These are phyloP conservation scores for Lontra canadensis DNA, from an alignment of 2,113 vertebrate genomes.

Conservation along the genomic window DNA sequence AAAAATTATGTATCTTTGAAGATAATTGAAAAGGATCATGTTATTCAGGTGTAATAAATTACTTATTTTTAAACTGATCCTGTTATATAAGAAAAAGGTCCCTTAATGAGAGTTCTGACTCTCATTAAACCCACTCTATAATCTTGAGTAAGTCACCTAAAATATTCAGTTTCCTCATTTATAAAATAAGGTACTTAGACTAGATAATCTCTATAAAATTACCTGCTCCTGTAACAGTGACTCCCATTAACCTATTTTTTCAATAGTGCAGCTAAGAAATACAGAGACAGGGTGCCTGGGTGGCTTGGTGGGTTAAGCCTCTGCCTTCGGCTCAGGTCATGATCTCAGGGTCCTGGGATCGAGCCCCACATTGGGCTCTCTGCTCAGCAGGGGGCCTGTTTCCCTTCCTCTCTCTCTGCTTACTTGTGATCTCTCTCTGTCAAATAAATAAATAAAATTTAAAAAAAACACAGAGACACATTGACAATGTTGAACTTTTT, in stretches of 20 bases:
- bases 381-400: too few relatives aligned
- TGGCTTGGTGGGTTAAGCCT: too few relatives aligned
- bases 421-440: too few relatives aligned
- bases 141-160: neutral
- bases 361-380: too few relatives aligned
- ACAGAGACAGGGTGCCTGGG: neutral
- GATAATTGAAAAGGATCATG: slow-evolving; percentile 1
- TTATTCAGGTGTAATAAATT: neutral
- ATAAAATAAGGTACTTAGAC: neutral
- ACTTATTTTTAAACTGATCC: slow-evolving; percentile 9
- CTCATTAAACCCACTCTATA: neutral
- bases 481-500: neutral
- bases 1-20: neutral
- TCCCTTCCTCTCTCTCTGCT: too few relatives aligned
- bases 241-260: neutral
- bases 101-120: neutral
- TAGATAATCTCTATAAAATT: neutral
- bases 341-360: too few relatives aligned
- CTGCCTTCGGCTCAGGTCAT: too few relatives aligned
- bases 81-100: neutral
- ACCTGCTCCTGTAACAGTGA: neutral
- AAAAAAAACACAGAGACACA: neutral
- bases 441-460: too few relatives aligned
- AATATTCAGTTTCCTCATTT: neutral
- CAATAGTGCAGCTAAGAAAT: neutral